Evolutionary conservation across 2,888 invertebrate genomes (phyloP).

Genomic region (Yponomeuta cagnagella): DNA sequence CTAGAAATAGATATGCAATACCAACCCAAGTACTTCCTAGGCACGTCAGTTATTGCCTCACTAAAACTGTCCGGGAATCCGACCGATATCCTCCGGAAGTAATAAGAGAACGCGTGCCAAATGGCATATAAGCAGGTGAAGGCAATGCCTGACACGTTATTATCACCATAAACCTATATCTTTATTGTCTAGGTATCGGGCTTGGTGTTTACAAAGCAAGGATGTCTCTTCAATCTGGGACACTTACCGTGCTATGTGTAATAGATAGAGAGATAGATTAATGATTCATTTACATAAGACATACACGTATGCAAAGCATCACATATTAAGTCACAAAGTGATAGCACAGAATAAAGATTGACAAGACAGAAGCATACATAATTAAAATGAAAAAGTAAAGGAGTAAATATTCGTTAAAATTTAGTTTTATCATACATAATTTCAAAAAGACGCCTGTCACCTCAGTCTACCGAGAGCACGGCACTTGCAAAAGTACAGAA

Average conservation of each 20-base stretch:
- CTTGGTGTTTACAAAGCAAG: not conserved
- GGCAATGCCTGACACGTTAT: slow-evolving; percentile 15
- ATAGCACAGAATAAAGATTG: too few relatives aligned
- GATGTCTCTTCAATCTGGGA: not conserved
- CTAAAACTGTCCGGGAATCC: not conserved
- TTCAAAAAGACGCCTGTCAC: too few relatives aligned
- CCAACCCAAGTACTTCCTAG: not conserved
- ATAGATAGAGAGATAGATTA: not conserved
- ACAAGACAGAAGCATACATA: too few relatives aligned
- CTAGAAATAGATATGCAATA: not conserved
- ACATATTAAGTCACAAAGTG: too few relatives aligned
- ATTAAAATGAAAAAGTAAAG: too few relatives aligned
- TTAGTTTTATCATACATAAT: too few relatives aligned
- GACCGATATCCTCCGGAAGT: slow-evolving; percentile 2
- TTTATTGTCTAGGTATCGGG: slow-evolving; percentile 17
- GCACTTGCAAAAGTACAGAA: too few relatives aligned
- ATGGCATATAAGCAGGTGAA: slow-evolving; percentile 19
- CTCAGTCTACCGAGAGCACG: too few relatives aligned
- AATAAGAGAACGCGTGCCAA: slow-evolving; percentile 9
- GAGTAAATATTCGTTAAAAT: too few relatives aligned
- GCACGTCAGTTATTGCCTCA: slow-evolving; percentile 1
- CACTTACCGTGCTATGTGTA: not conserved
- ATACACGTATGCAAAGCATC: too few relatives aligned
- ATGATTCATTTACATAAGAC: too few relatives aligned
- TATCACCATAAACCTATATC: slow-evolving; percentile 18